Evolutionary conservation across 1,140 invertebrate genomes (phyloP), one percentile per base, ranked within the genome.

Genomic region (Homarus americanus): DNA sequence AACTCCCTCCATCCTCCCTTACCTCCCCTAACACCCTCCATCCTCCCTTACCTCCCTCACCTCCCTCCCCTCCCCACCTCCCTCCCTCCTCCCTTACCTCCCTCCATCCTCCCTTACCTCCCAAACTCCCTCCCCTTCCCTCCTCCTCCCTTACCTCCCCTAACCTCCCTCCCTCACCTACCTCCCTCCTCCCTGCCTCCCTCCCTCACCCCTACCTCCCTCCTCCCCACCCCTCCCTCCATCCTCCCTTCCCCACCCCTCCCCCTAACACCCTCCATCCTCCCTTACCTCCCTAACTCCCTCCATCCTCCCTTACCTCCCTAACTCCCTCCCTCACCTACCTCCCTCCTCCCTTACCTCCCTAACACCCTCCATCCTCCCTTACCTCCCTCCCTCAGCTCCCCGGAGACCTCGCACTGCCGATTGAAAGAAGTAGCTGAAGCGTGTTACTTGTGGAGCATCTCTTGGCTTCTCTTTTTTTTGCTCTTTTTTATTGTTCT

Each of bases 391-490:
- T 34, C 49, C 17, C 36, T 36, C 34, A 40, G 15, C 38, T 66
- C 82, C 82, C 66, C 24, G 69, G 82, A 73, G 82, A 12, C 28
- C 4, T 34, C 40, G 36, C 40, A 58, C 28, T n/a, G n/a, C n/a
- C 40, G 58, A 69, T 69, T 84, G 82, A 41, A 84, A 69, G 49
- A 84, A 84, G 82, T 84, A 53, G 63, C 20, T 41, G 12, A 24
- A 44, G 44, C 75, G 24, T 69, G n/a, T 28, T 69, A 32, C 28
- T 69, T 12, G n/a, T 10, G 28, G 63, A 69, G n/a, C 63, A 69
- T 28, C 53, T 58, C 53, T 17, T 15, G 53, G 10, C 10, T 58
- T 58, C 10, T 58, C 20, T 24, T 58, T 17, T 49, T 4, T 49
- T 49, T 49, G 44, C 15, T 24, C 20, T 58, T 58, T 24, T 58